Conservation (phyloP, 2,113 vertebrate genomes). For the Onychostruthus taczanowskii region DNA sequence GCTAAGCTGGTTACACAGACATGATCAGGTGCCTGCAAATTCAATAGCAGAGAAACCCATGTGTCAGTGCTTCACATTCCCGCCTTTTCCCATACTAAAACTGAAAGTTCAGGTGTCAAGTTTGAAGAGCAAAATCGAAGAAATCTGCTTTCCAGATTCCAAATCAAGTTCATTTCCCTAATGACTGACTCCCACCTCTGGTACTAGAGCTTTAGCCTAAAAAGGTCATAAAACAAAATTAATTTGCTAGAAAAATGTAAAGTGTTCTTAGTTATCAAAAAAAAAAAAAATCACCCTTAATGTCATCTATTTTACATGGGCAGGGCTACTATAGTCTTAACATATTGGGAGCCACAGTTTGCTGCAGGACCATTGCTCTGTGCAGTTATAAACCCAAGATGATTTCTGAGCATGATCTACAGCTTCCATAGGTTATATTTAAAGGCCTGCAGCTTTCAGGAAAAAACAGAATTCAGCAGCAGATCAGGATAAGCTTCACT, state of each 20-base stretch:
- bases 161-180: neutral
- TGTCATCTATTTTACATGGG: neutral
- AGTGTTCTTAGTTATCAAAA: neutral
- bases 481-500: neutral
- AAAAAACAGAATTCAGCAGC: neutral
- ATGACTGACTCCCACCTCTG: neutral
- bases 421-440: neutral
- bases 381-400: neutral
- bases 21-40: neutral
- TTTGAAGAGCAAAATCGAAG: neutral
- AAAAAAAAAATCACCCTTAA: neutral
- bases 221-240: neutral
- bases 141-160: neutral
- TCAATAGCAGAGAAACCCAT: neutral
- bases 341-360: neutral
- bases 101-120: neutral
- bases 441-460: neutral
- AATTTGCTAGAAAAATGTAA: neutral
- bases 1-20: neutral
- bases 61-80: neutral
- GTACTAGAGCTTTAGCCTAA: neutral
- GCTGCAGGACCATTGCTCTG: neutral
- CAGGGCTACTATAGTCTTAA: neutral
- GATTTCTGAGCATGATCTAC: neutral
- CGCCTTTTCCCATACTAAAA: neutral